A percentile compares a stretch with the other conserved stretches of the same genome.
phyloP scores from a whole-genome alignment of 2,888 invertebrate genomes.

The Sarcophaga carnaria region DNA sequence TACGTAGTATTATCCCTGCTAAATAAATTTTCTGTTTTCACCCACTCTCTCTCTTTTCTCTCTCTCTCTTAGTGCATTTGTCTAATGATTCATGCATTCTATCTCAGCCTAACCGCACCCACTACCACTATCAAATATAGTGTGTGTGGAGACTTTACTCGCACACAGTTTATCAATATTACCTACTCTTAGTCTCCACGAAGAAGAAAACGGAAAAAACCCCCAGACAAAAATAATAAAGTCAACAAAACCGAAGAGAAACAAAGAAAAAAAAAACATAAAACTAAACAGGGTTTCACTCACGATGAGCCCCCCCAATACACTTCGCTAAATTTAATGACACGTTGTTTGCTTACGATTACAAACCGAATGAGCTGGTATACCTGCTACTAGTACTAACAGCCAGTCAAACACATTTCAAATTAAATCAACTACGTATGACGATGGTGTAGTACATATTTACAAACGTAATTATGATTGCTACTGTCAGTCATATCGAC shows the following conservation, averaged over 20 bases:
- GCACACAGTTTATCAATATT: background rate
- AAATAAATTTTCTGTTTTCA: background rate
- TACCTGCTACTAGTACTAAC: background rate
- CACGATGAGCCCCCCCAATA: slow-evolving; percentile 40
- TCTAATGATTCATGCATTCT: slow-evolving; percentile 53
- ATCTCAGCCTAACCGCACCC: slow-evolving; percentile 59
- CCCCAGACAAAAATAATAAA: slow-evolving; percentile 37
- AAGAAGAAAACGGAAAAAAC: slow-evolving; percentile 21
- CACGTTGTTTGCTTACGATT: slow-evolving; percentile 59
- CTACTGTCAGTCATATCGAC: slow-evolving; percentile 3
- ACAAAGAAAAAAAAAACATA: slow-evolving; percentile 18
- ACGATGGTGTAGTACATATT: background rate
- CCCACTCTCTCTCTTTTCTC: background rate
- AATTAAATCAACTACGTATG: background rate
- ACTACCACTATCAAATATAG: slow-evolving; percentile 46
- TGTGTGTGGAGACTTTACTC: slow-evolving; percentile 39
- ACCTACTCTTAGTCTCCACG: slow-evolving; percentile 53
- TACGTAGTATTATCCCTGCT: background rate
- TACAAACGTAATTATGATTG: background rate
- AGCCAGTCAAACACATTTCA: slow-evolving; percentile 1
- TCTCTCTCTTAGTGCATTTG: slow-evolving; percentile 17
- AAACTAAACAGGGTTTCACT: slow-evolving; percentile 52
- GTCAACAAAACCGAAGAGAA: background rate
- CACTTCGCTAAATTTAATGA: slow-evolving; percentile 50
- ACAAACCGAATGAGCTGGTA: slow-evolving; percentile 18